Evolutionary conservation across 2,113 vertebrate genomes (phyloP).

Genomic region (Psittacula cyanocephala): DNA sequence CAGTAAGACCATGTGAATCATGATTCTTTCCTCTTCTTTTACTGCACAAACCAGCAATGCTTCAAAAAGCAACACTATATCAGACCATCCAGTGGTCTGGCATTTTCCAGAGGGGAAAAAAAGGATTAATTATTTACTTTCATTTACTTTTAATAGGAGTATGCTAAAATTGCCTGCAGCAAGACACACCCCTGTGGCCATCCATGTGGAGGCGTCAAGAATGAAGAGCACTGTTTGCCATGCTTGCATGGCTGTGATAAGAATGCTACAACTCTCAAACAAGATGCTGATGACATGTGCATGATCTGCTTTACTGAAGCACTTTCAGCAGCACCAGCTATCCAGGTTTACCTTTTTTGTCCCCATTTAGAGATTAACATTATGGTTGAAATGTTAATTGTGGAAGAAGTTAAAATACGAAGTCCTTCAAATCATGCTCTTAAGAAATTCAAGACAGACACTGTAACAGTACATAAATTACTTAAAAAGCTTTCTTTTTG

Average conservation of each 20-base stretch:
- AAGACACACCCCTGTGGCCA: constrained; percentile 96
- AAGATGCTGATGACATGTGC: constrained; percentile 99
- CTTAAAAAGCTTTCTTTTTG: background rate
- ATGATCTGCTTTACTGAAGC: constrained; percentile 99
- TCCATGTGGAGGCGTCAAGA: constrained; percentile 94
- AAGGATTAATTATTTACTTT: background rate
- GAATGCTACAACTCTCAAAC: constrained; percentile 86
- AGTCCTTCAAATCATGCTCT: background rate
- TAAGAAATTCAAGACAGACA: background rate
- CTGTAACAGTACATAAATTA: fast-evolving
- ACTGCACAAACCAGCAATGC: background rate
- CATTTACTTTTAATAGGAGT: constrained; percentile 79
- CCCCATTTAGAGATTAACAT: background rate
- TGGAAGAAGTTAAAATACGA: background rate
- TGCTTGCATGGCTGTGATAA: constrained; percentile 97
- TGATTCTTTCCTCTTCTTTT: background rate
- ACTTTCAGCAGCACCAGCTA: constrained; percentile 94
- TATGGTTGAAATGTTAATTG: background rate
- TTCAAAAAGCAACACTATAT: background rate
- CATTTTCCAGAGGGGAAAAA: background rate
- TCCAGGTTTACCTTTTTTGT: constrained; percentile 80
- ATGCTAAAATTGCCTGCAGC: constrained; percentile 93
- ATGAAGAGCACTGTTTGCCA: constrained; percentile 90
- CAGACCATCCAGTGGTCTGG: background rate
- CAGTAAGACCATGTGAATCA: background rate